These are phyloP conservation scores for Phoebastria nigripes DNA, from an alignment of 2,797 vertebrate genomes.

Conservation along the genomic window DNA sequence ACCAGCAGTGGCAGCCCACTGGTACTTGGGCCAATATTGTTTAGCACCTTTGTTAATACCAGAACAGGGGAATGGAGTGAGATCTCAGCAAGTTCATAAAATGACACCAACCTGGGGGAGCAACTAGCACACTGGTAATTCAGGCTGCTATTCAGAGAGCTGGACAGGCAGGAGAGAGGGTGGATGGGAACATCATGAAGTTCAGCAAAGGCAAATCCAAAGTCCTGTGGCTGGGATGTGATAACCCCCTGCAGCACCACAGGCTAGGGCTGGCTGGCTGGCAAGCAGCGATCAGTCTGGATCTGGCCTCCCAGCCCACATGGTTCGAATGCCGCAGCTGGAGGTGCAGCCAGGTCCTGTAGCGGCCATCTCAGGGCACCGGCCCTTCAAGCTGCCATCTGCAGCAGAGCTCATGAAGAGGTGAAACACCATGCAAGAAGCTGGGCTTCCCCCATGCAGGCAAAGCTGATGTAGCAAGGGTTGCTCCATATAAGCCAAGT, in stretches of 20 bases:
- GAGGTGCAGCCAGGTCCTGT: neutral
- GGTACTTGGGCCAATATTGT: neutral
- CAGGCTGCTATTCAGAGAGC: neutral
- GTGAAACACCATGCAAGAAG: neutral
- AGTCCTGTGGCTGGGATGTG: neutral
- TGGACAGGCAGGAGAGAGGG: neutral
- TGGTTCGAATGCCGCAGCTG: neutral
- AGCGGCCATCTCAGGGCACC: no score
- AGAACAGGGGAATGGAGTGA: neutral
- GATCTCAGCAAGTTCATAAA: neutral
- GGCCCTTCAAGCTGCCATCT: neutral
- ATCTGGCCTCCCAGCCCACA: neutral
- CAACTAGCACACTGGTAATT: neutral
- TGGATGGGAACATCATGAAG: neutral
- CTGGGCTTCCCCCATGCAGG: neutral
- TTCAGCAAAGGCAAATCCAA: neutral
- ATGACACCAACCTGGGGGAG: rapidly evolving
- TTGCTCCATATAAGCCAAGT: neutral
- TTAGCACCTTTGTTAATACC: neutral
- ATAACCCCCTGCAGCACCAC: neutral
- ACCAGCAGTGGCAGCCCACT: neutral
- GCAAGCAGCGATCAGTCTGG: neutral
- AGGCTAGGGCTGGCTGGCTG: neutral
- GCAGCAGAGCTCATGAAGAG: neutral
- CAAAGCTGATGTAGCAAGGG: neutral